Conservation (phyloP, 2,888 invertebrate species). For the Nephrotoma appendiculata region DNA sequence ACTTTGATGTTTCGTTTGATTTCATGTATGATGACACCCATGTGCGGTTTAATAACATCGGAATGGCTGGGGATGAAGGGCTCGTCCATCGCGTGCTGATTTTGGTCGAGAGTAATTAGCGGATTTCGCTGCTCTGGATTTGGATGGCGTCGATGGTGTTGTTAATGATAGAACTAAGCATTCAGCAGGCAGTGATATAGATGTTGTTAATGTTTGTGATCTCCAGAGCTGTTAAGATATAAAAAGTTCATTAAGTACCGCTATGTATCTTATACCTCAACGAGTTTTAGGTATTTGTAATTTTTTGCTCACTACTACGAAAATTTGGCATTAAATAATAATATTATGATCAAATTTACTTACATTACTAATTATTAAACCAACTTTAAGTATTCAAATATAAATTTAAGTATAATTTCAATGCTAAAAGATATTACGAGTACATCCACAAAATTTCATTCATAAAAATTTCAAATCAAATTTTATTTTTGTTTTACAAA, state of each 20-base stretch:
- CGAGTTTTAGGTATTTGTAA: background rate
- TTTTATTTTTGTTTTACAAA: background rate
- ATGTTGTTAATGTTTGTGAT: slow-evolving; percentile 30
- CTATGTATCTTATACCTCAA: background rate
- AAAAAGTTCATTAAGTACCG: background rate
- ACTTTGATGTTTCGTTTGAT: background rate
- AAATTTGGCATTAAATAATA: background rate
- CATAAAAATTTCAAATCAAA: background rate
- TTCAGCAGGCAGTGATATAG: slow-evolving; percentile 33
- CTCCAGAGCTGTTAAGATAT: slow-evolving; percentile 10
- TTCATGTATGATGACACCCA: background rate
- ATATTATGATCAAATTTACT: background rate
- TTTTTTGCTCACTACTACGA: background rate
- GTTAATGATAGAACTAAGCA: slow-evolving; percentile 33
- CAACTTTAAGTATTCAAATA: background rate
- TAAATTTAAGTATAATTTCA: background rate
- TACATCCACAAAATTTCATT: background rate
- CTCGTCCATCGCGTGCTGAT: slow-evolving; percentile 22
- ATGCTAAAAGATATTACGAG: background rate
- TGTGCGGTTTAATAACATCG: slow-evolving; percentile 23
- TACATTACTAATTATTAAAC: background rate
- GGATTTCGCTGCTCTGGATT: background rate
- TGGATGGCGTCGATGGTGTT: slow-evolving; percentile 23
- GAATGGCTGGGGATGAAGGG: slow-evolving; percentile 29
- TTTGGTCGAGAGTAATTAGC: slow-evolving; percentile 21